Evolutionary conservation across 2,797 vertebrate genomes (phyloP).

Genomic region (Dicrostonyx torquatus): DNA sequence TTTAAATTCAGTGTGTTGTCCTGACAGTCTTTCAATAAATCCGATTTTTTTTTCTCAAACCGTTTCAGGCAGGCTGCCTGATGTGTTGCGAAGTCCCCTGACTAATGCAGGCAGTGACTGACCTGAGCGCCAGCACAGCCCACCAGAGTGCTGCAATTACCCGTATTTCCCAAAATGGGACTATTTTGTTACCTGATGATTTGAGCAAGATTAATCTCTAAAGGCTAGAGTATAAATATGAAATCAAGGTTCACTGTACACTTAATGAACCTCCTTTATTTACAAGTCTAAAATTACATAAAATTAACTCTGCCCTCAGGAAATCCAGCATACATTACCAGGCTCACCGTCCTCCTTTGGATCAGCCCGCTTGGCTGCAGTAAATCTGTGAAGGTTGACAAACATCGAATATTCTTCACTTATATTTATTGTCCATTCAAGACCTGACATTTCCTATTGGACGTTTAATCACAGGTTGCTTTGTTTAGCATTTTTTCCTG

Average conservation of each 20-base stretch:
- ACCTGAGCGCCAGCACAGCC: background rate
- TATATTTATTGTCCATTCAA: slow-evolving; percentile 68
- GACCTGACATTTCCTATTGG: slow-evolving; percentile 60
- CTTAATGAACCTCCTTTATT: slow-evolving; percentile 38
- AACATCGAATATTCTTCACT: slow-evolving; percentile 67
- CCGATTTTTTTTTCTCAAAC: slow-evolving; percentile 36
- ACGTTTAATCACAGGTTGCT: slow-evolving; percentile 53
- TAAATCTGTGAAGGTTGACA: slow-evolving; percentile 65
- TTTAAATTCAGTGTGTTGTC: slow-evolving; percentile 27
- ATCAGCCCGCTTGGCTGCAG: background rate
- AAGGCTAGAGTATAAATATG: slow-evolving; percentile 56
- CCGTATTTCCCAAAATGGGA: background rate
- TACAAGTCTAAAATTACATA: slow-evolving; percentile 51
- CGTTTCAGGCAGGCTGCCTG: background rate
- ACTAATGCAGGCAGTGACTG: background rate
- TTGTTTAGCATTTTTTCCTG: slow-evolving; percentile 71
- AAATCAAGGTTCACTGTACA: slow-evolving; percentile 38
- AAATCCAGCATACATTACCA: background rate
- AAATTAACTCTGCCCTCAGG: slow-evolving; percentile 37
- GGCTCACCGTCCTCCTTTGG: background rate
- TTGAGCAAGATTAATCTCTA: slow-evolving; percentile 43
- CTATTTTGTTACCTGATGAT: slow-evolving; percentile 36
- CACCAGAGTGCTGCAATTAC: background rate
- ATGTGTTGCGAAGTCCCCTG: background rate
- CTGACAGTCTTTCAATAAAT: slow-evolving; percentile 48